Evolutionary conservation across 2,113 vertebrate species (phyloP).

Genomic region (Pachypanchax playfairii): DNA sequence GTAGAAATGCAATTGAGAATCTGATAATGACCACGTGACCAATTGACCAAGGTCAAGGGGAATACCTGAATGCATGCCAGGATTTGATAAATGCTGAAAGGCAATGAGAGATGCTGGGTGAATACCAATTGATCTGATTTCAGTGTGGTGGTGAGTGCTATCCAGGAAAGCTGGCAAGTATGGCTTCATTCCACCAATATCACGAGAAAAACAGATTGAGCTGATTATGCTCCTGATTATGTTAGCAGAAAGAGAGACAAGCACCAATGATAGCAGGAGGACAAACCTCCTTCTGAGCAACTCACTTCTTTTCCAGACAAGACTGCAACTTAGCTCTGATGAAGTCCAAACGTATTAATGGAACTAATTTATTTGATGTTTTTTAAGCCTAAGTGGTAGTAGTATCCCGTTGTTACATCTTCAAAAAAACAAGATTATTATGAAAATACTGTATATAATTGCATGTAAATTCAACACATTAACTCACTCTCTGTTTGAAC

Average conservation of each 20-base stretch:
- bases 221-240: conserved; percentile 64
- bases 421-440: too few relatives aligned
- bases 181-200: conserved; percentile 22
- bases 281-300: conserved; percentile 21
- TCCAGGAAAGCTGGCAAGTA: conserved; percentile 38
- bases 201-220: conserved; percentile 55
- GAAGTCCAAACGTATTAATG: background rate
- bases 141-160: conserved; percentile 29
- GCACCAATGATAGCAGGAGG: conserved; percentile 31
- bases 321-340: background rate
- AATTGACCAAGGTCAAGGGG: conserved; percentile 30
- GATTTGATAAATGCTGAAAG: conserved; percentile 44
- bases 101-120: conserved; percentile 32
- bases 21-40: conserved; percentile 43
- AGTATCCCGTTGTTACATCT: too few relatives aligned
- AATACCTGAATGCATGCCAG: conserved; percentile 33
- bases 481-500: too few relatives aligned
- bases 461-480: too few relatives aligned
- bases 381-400: too few relatives aligned
- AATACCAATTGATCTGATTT: conserved; percentile 55
- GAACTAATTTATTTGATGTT: too few relatives aligned
- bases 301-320: conserved; percentile 22
- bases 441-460: too few relatives aligned
- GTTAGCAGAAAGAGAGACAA: conserved; percentile 46
- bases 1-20: conserved; percentile 10